These are phyloP conservation scores for Myotis lucifugus DNA, from an alignment of 2,113 vertebrate species.

Conservation along the genomic window DNA sequence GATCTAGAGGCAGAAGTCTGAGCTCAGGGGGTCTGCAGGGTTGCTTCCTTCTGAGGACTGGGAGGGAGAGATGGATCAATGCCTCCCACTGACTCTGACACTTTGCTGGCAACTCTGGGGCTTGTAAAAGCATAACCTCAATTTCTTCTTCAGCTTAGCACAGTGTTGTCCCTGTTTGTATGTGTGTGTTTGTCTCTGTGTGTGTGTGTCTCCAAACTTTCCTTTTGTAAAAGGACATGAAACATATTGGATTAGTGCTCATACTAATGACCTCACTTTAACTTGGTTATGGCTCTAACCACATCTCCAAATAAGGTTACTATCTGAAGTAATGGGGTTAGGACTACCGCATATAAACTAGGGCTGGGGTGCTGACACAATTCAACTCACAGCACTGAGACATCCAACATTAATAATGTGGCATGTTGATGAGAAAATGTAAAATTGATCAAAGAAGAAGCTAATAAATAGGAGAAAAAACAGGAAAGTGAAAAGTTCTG, in stretches of 20 bases:
- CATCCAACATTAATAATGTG: not conserved
- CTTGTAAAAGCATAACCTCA: not conserved
- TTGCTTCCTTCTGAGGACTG: not conserved
- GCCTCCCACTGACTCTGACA: not conserved
- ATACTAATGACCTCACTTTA: not conserved
- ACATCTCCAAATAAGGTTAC: not conserved
- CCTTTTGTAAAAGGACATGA: not conserved
- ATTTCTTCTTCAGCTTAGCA: not conserved
- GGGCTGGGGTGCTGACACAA: not conserved
- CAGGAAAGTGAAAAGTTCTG: too few relatives aligned
- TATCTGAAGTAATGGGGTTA: not conserved
- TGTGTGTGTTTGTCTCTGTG: rapidly evolving
- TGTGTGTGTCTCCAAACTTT: not conserved
- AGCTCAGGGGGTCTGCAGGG: rapidly evolving
- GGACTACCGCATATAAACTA: not conserved
- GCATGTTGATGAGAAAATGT: not conserved
- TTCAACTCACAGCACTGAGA: not conserved
- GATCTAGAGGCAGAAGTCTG: not conserved
- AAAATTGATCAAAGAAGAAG: not conserved
- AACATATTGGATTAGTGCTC: not conserved
- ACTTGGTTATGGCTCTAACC: not conserved
- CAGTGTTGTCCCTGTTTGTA: not conserved
- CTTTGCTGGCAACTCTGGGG: not conserved
- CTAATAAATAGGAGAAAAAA: not conserved
- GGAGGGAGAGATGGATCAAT: too few relatives aligned